phyloP scores from a whole-genome alignment of 2,888 invertebrate genomes.

The Tiliacea aurago region DNA sequence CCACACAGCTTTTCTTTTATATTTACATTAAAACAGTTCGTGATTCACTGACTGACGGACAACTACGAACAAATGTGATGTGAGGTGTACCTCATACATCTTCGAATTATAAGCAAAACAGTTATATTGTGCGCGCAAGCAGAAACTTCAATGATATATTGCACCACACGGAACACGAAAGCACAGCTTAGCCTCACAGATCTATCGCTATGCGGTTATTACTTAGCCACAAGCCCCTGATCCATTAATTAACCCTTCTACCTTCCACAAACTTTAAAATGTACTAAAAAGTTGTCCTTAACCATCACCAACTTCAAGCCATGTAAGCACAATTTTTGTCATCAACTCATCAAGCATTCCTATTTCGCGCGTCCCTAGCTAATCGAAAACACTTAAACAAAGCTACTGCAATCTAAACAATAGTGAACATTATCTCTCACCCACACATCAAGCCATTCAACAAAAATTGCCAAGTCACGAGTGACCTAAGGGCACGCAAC shows the following conservation, averaged over 20 bases:
- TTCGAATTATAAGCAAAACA: no score
- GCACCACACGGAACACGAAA: no score
- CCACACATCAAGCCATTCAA: conserved; percentile 29
- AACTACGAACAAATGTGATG: no score
- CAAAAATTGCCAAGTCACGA: conserved; percentile 65
- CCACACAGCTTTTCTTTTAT: no score
- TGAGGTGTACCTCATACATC: no score
- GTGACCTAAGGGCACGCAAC: conserved; percentile 59
- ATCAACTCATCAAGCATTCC: not conserved
- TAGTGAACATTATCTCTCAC: conserved; percentile 29
- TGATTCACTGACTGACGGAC: no score
- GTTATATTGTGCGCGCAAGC: no score
- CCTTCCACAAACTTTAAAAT: not conserved
- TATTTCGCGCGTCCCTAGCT: not conserved
- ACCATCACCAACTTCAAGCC: no score
- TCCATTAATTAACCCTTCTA: not conserved
- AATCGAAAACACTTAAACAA: conserved; percentile 34
- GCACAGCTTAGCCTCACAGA: not conserved
- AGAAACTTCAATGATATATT: no score
- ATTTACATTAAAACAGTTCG: no score
- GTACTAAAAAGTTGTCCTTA: not conserved
- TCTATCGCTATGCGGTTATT: not conserved
- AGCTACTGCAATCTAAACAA: conserved; percentile 45
- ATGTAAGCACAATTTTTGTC: not conserved
- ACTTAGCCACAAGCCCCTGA: not conserved